Base-by-base conservation (phyloP, 2,797 vertebrate genomes). In the Schizopygopsis pylzovi region DNA sequence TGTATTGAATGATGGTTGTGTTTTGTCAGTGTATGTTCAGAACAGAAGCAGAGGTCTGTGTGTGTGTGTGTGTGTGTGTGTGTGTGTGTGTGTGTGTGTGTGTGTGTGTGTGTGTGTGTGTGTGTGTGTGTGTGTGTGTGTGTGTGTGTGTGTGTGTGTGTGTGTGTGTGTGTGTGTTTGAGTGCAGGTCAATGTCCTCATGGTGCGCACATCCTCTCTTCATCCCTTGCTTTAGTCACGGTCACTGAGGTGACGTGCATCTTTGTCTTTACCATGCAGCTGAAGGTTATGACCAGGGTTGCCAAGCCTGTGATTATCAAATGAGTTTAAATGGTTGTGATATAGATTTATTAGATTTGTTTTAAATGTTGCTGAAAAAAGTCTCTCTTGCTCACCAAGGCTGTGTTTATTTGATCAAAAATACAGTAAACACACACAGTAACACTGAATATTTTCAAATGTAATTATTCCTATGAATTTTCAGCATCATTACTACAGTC, bases 231-330 rank as follows among this genome's bases (percentile, higher is more conserved):
- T 84, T 80, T 54, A 80, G 56, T 80, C 37, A 39, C 45, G 79
- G 59, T 76, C 43, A 63, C 15, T 80, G 56, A 79, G n/a, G 9
- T 49, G 39, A 33, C 25, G 67, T 41, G 81, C 63, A 67, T 54
- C 59, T 73, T 81, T 82, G 75, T 87, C 83, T 88, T 88, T 80
- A 80, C 22, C 61, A 59, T 59, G 71, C 81, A 85, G 82, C 86
- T 89, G 59, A 87, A 88, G 89, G 90, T 91, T 87, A 85, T 56
- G 13, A 6, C 56, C 3, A 22, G 18, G 28, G 75, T 78, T 59
- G 75, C 75, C 28, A 78, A 59, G 20, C 15, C 20, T 56, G 52
- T 25, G 11, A 1, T 41, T n/a, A 8, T 59, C 12, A 6, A 37
- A 11, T 77, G 43, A 73, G 12, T 47, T 72, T 45, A 71, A 45